Base-by-base conservation (phyloP, 1,140 invertebrate genomes). In the Lepidotrigona ventralis region DNA sequence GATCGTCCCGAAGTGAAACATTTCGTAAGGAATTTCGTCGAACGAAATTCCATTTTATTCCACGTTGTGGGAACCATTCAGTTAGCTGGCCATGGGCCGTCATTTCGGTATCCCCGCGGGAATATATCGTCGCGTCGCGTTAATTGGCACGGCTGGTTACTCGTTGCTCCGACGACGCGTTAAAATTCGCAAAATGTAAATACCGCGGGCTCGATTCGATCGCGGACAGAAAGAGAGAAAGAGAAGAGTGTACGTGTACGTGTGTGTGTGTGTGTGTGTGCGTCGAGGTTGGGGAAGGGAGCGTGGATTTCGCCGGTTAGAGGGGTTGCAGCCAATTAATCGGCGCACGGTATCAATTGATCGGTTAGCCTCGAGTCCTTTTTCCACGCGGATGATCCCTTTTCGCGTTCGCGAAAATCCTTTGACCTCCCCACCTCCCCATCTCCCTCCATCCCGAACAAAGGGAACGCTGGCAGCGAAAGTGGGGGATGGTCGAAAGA, bases 271-370 rank as follows among this genome's bases (percentile, higher is more conserved):
- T 0, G 39, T 8, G 29, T 33, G 26, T 29, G 23, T 21, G 26
- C 15, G 46, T 51, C 39, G 63, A 23, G n/a, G 17, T 11, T 8
- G 14, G 6, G 5, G n/a, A 21, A 8, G 2, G 19, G 46, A 11
- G 29, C 8, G 12, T 56, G 23, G 5, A 33, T 69, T 69, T 69
- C 33, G 29, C 21, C 11, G 19, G 17, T 46, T 23, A 19, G 33
- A 21, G 33, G 70, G 33, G 2, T 53, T 11, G 29, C 23, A 77
- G 81, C 72, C 56, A 77, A 77, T 87, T 87, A 87, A 80, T 84
- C 66, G 68, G 19, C 33, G 17, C 33, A 21, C 53, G 69, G 71
- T 71, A 84, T 64, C 63, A 81, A 81, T 87, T 70, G 79, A 80
- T 87, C 71, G 60, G 51, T 79, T 86, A 83, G 29, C 51, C 71